A percentile compares a stretch with the other conserved stretches of the same genome.
Evolutionary conservation across 2,888 invertebrate genomes (phyloP).

Genomic region (Caenorhabditis virilis): DNA sequence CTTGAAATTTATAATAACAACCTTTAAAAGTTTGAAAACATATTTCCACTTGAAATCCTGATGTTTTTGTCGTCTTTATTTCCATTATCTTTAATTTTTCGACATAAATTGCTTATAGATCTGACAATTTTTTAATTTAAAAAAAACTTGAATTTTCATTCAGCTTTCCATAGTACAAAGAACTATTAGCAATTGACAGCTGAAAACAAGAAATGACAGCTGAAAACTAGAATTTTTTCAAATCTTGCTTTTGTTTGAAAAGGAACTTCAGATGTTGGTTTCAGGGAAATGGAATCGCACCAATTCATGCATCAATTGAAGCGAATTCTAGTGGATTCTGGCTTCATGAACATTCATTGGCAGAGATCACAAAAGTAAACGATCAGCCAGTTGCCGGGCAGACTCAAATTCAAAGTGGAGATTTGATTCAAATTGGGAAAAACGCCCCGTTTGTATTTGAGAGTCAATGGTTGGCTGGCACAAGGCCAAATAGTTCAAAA

Average conservation of each 20-base stretch:
- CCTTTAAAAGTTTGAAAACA: too few species aligned
- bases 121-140: too few species aligned
- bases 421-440: constrained; percentile 38
- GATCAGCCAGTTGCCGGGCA: constrained; percentile 41
- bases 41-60: too few species aligned
- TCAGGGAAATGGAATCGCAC: constrained; percentile 44
- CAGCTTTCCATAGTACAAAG: constrained; percentile 3
- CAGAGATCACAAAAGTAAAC: constrained; percentile 47
- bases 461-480: constrained; percentile 27
- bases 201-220: not conserved
- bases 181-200: not conserved
- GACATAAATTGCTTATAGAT: too few species aligned
- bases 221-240: not conserved
- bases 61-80: too few species aligned
- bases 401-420: constrained; percentile 27
- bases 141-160: constrained; percentile 1
- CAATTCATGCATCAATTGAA: constrained; percentile 59
- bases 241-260: not conserved
- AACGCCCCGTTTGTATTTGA: constrained; percentile 25
- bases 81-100: too few species aligned
- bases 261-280: not conserved
- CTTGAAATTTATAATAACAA: too few species aligned
- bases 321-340: constrained; percentile 52
- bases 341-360: constrained; percentile 51
- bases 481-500: constrained; percentile 8